Base-by-base conservation (phyloP, 1,140 invertebrate species). In the Ostrea edulis region DNA sequence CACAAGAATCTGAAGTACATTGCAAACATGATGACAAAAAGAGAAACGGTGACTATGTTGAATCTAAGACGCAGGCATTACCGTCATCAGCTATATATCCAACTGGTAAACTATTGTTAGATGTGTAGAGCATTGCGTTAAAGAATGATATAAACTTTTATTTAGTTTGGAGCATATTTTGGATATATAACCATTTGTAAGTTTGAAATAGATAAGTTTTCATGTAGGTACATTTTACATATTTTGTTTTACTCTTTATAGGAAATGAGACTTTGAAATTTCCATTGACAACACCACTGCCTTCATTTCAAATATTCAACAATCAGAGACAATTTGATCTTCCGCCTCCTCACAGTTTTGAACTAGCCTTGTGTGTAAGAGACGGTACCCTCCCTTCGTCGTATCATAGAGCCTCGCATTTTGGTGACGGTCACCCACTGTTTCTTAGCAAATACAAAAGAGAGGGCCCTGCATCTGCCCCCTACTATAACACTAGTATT, bases 81-180 rank as follows among this genome's bases (percentile, higher is more conserved):
- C 12, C 68, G 29, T 11, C 68, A 29, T 25, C 22, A 29, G 29
- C 12, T 77, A 25, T 29, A 12, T 22, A 77, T 14, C 68, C 9
- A 77, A 77, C 68, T 77, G 68, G 68, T 77, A 77, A 77, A n/a
- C n/a, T n/a, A n/a, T n/a, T 29, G 35, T 29, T 77, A 29, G 14
- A 22, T 44, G 14, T 77, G 25, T n/a, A 7, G 29, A 29, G 2
- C 8, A 77, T 35, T 35, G 12, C 22, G 22, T 22, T 71, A 58
- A 58, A 58, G 55, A 58, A 58, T 3, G 12, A 58, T 12, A 12
- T 12, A 58, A 58, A 58, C 1, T 58, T 58, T 8, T 58, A 20
- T 17, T 54, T 54, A 8, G 7, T 54, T 54, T 54, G 11, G 20
- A 17, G 12, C 55, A 7, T 20, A n/a, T 20, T 62, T 62, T 62